Base-by-base conservation (phyloP, 2,888 invertebrate genomes). In the Schizotus pectinicornis region DNA sequence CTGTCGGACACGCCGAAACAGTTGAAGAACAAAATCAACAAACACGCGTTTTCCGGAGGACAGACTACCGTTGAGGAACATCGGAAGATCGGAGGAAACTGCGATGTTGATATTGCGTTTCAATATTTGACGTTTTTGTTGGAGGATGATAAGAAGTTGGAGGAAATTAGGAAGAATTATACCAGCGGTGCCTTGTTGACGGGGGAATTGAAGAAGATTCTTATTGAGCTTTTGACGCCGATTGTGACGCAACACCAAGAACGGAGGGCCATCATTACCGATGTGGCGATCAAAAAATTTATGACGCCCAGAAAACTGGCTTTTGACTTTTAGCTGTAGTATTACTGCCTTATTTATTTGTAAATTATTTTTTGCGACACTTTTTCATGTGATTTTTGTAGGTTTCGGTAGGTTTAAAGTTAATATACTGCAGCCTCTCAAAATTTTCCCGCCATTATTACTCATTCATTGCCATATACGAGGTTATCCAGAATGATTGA, bases 21-120 rank as follows among this genome's bases (percentile, higher is more conserved):
- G 80, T 91, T 99, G 60, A 98, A 97, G 79, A 96, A 90, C 74
- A 99, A 99, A 87, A 90, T 94, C 51, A 92, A 93, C 72, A 98
- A 96, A 81, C 94, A 98, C 79, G 99, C 99, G 3, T 99, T 98
- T 81, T 98, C 98, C 35, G 99, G 99, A 2, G 99, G 99, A 2
- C 92, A 90, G 71, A 85, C 90, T 5, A 96, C 97, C 0, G 83
- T 96, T 0, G 98, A 99, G 74, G 97, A 98, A 74, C 99, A 99
- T 77, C 82, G 92, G 56, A 81, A 84, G 68, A 81, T 89, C 30
- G 98, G 99, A 12, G 99, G 99, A n/a, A 90, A 98, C 81, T 95
- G 98, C 66, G 92, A 93, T 51, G 88, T 99, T 6, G 99, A 99
- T 81, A 95, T 96, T 53, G 89, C 98, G 0, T 99, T 86, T 82